Evolutionary conservation across 2,797 vertebrate genomes (phyloP), one percentile per base, ranked within the genome.

Genomic region (Pseudopleuronectes americanus): DNA sequence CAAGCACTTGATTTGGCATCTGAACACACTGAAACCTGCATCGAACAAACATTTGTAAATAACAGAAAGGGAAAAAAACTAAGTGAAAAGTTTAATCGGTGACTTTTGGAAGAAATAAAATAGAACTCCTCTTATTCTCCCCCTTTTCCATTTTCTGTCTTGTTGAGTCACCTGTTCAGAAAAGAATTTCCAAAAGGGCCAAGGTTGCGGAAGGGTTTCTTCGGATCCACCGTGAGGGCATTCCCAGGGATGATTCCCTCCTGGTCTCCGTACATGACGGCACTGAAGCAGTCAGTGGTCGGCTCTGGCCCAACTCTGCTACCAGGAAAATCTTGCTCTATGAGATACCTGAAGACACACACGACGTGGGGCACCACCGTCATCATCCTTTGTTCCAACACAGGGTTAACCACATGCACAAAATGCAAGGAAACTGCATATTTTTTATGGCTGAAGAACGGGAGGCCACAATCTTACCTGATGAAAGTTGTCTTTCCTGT

Each of bases 401-500:
- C 24, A 13, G 17, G 6, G 1, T 17, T 55, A 22, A 31, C 49
- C 24, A 43, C 55, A 73, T 49, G 41, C 19, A 65, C 12, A n/a
- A 48, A 19, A 10, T 22, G 19, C 49, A 49, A 26, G 4, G 33
- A 41, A 13, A 31, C 1, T n/a, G 10, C 21, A n/a, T 3, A 21
- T 53, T 71, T 54, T 45, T 19, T 6, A 19, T 13, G 38, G 9
- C 26, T n/a, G 7, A 58, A 53, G 7, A 0, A 5, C 9, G 3
- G 23, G 54, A 60, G 22, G 6, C 56, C 4, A 7, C 26, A 61
- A 17, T 54, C 69, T 83, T 79, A 94, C 86, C 93, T 95, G 81
- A 97, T 96, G 61, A 97, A 97, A 41, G 96, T 96, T 10, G 96
- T 97, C 80, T 97, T 97, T 45, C 96, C 96, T 0, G 96, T 96